Conservation (phyloP, 2,113 vertebrate genomes). For the Cettia cetti region DNA sequence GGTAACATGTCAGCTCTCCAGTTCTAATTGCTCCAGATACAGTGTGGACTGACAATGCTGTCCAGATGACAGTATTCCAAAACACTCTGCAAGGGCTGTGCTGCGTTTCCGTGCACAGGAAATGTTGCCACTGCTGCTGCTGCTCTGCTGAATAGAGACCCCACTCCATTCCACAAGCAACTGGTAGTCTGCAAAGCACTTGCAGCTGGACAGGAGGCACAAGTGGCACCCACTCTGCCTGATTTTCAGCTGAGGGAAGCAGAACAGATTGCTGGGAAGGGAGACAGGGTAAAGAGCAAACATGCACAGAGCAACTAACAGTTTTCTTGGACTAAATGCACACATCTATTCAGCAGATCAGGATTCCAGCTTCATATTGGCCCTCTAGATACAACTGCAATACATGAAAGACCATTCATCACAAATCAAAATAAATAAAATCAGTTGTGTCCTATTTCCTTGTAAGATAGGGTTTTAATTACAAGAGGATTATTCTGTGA, state of each 20-base stretch:
- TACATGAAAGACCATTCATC: neutral
- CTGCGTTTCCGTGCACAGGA: accelerated
- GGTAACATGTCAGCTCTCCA: neutral
- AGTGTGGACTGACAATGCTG: neutral
- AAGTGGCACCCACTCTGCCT: neutral
- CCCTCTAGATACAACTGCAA: neutral
- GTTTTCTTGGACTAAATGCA: neutral
- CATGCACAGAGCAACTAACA: neutral
- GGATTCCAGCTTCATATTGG: neutral
- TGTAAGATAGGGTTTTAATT: neutral
- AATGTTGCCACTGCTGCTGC: neutral
- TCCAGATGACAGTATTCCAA: neutral
- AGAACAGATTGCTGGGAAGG: neutral
- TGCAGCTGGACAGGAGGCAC: neutral
- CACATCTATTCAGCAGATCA: neutral
- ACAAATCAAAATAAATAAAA: neutral
- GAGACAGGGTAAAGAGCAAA: neutral
- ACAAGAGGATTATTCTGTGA: neutral
- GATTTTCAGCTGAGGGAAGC: neutral
- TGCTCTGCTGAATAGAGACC: neutral
- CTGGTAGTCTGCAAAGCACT: neutral
- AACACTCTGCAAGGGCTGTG: neutral
- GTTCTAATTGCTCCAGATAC: neutral
- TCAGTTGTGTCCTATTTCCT: neutral
- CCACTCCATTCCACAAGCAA: neutral